Percentiles rank a stretch among this genome's conserved stretches.
Evolutionary conservation across 2,113 vertebrate species (phyloP).

Genomic region (Macrotus californicus): DNA sequence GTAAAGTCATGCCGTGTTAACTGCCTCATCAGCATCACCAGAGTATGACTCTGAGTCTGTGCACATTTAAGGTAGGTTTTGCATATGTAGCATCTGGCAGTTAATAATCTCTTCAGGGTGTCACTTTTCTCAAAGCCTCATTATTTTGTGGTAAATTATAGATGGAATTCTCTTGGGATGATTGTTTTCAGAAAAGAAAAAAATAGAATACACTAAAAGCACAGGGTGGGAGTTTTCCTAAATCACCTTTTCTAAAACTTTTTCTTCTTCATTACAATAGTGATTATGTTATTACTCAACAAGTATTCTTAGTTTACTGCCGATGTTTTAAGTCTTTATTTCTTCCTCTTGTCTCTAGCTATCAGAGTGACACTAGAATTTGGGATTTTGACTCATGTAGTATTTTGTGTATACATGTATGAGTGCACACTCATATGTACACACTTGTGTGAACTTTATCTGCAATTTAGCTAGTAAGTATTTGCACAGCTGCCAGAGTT

Average conservation of each 20-base stretch:
- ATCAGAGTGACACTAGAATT: neutral
- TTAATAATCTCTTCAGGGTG: neutral
- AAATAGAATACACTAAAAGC: slow-evolving; percentile 41
- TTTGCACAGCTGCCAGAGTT: neutral
- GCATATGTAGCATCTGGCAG: neutral
- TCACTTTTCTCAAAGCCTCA: slow-evolving; percentile 33
- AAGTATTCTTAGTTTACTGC: slow-evolving; percentile 23
- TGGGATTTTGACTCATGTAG: neutral
- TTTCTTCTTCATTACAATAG: slow-evolving; percentile 37
- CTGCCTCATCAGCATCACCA: neutral
- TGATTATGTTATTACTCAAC: slow-evolving; percentile 27
- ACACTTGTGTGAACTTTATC: neutral
- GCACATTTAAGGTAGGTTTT: neutral
- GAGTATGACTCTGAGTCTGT: neutral
- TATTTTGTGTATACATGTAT: neutral
- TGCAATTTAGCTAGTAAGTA: neutral
- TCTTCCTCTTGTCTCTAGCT: neutral
- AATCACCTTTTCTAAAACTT: neutral
- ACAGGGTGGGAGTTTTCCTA: neutral
- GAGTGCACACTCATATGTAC: neutral
- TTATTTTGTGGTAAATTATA: slow-evolving; percentile 41
- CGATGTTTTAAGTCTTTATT: neutral
- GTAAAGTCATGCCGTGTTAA: neutral
- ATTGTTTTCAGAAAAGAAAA: slow-evolving; percentile 57
- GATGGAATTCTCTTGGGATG: slow-evolving; percentile 48